Evolutionary conservation across 2,888 invertebrate species (phyloP), one percentile per base, ranked within the genome.

Genomic region (Belgica antarctica): DNA sequence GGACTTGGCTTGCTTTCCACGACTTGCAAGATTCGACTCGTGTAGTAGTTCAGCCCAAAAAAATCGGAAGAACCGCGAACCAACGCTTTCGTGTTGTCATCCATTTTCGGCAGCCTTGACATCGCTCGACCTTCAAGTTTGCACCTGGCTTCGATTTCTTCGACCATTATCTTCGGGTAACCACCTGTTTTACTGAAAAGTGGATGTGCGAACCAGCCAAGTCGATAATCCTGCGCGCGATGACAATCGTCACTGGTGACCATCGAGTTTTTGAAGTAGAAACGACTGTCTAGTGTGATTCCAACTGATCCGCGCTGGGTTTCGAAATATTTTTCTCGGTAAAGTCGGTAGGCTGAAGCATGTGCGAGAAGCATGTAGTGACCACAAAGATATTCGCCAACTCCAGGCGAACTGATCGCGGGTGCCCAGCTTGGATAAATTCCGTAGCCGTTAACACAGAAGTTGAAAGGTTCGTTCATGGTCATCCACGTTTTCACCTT

Each of bases 291-390:
- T 19, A 61, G 62, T 46, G 31, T n/a, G 7, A 72, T 71, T 4
- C 72, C 72, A 59, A 72, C 59, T 28, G 41, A 2, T 22, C 71
- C 71, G 1, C n/a, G 19, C n/a, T 61, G 66, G 7, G 19, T 28
- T 0, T 47, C 12, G 27, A 31, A 62, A 62, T 19, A 83, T 34
- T 78, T 75, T 25, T 79, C 75, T 22, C 77, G 73, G 72, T 83
- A 84, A 28, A 81, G 73, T 68, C 78, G 80, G 72, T 82, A 83
- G 0, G 75, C 79, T 46, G 75, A 77, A 0, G 83, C 83, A 74
- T 89, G 88, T 0, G 87, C 84, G 65, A 83, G 74, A 8, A 89
- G 74, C 25, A 76, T 81, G 74, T 77, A 84, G 72, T 86, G 85
- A 0, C 80, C 78, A 70, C 84, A 85, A 1, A 81, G 71, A 73